Evolutionary conservation across 2,888 invertebrate species (phyloP).

Genomic region (Campopleginae sp.): DNA sequence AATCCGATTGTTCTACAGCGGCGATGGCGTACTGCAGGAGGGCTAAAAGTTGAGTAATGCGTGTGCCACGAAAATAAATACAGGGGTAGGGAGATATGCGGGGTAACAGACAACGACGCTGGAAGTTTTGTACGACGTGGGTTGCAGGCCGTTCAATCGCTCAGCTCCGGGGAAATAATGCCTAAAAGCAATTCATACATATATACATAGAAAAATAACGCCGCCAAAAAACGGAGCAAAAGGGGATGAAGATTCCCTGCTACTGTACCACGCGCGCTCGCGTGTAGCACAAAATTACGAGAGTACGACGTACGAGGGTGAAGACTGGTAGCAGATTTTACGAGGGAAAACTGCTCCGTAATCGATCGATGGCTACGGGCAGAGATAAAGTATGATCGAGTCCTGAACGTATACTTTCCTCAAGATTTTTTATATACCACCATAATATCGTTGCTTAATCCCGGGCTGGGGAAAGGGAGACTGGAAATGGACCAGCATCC

Average conservation of each 20-base stretch:
- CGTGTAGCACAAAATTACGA: conserved; percentile 62
- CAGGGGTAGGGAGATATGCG: background rate
- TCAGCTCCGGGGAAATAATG: conserved; percentile 3
- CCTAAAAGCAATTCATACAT: conserved; percentile 10
- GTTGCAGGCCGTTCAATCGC: conserved; percentile 17
- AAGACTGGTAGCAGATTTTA: conserved; percentile 70
- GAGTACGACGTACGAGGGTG: conserved; percentile 51
- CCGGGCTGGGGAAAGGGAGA: background rate
- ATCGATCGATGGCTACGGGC: conserved; percentile 63
- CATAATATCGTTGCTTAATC: conserved; percentile 33
- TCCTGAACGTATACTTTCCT: conserved; percentile 49
- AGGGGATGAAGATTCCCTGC: conserved; percentile 63
- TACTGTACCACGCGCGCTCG: conserved; percentile 52
- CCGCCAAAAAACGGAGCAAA: conserved; percentile 13
- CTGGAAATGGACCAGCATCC: background rate
- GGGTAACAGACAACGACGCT: background rate
- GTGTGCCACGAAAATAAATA: conserved; percentile 7
- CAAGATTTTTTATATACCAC: conserved; percentile 53
- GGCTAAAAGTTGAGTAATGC: background rate
- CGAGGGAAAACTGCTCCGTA: conserved; percentile 65
- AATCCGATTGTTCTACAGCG: background rate
- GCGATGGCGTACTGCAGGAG: background rate
- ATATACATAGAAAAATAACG: conserved; percentile 39
- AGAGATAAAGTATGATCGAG: conserved; percentile 63
- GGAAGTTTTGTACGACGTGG: background rate